These are phyloP conservation scores for Jaculus jaculus DNA, from an alignment of 2,113 vertebrate species.

Conservation along the genomic window DNA sequence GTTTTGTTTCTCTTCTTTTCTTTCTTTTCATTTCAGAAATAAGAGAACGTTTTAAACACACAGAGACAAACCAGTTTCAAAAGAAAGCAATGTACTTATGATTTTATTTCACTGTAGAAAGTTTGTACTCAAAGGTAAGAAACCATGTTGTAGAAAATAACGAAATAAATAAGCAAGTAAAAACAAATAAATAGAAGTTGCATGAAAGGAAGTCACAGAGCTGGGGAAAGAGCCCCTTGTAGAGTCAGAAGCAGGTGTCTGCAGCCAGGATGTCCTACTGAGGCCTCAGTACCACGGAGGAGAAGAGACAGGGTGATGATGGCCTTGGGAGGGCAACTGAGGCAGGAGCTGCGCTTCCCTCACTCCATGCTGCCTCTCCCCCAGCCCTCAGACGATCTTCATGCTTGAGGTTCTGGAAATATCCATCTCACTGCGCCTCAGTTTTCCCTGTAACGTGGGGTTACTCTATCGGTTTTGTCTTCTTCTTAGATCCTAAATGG, in stretches of 20 bases:
- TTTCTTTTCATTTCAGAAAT: background rate
- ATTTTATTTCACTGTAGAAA: slow-evolving; percentile 55
- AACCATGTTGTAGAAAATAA: slow-evolving; percentile 51
- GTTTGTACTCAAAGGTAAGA: slow-evolving; percentile 18
- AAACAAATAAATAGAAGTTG: slow-evolving; percentile 59
- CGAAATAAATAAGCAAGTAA: slow-evolving; percentile 51
- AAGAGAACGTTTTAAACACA: background rate
- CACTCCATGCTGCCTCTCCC: fast-evolving
- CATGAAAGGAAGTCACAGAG: background rate
- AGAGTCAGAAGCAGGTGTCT: background rate
- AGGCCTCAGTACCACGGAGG: background rate
- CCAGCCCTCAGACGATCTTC: background rate
- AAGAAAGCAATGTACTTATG: slow-evolving; percentile 7
- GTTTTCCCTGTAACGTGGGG: background rate
- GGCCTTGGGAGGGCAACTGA: background rate
- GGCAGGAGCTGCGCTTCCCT: background rate
- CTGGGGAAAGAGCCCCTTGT: background rate
- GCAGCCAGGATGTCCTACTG: background rate
- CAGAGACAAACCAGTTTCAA: slow-evolving; percentile 2
- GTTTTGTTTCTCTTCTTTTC: background rate
- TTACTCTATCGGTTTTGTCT: fast-evolving
- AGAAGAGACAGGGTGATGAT: background rate
- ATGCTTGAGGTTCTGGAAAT: background rate
- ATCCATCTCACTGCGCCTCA: background rate
- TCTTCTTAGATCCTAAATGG: background rate